These are phyloP conservation scores for Hypocryptadius cinnamomeus DNA, from an alignment of 2,113 vertebrate species.

Conservation along the genomic window DNA sequence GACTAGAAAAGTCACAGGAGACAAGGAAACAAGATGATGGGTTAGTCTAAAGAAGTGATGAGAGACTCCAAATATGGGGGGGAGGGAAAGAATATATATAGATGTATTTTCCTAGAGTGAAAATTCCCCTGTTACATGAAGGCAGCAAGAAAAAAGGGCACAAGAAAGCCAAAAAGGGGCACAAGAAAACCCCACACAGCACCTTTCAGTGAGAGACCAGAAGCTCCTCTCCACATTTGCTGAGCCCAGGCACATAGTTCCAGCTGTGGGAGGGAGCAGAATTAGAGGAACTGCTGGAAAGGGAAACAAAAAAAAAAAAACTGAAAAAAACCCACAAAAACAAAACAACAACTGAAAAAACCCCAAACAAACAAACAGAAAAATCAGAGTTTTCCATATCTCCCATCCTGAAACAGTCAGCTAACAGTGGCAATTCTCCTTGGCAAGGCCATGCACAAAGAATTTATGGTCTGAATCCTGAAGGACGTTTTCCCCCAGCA, in stretches of 20 bases:
- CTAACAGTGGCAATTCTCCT: neutral
- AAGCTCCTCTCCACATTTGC: neutral
- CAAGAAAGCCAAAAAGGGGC: neutral
- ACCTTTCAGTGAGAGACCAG: neutral
- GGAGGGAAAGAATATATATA: neutral
- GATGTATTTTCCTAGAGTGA: neutral
- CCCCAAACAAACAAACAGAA: neutral
- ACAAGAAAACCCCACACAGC: neutral
- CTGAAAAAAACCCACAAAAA: neutral
- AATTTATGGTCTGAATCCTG: neutral
- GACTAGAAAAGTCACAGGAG: conserved; percentile 11
- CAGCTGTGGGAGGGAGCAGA: neutral
- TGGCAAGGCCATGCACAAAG: neutral
- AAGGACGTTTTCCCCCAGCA: neutral
- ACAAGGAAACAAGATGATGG: neutral
- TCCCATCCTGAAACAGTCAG: neutral
- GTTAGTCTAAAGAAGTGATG: neutral
- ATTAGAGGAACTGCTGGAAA: neutral
- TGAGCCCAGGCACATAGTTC: neutral
- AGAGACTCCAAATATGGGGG: neutral
- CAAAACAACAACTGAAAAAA: neutral
- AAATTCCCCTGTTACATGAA: neutral
- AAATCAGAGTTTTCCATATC: neutral
- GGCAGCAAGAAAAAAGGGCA: neutral
- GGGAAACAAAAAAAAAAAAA: neutral